Evolutionary conservation across 1,140 invertebrate species (phyloP).

Genomic region (Aleiodes sp.): DNA sequence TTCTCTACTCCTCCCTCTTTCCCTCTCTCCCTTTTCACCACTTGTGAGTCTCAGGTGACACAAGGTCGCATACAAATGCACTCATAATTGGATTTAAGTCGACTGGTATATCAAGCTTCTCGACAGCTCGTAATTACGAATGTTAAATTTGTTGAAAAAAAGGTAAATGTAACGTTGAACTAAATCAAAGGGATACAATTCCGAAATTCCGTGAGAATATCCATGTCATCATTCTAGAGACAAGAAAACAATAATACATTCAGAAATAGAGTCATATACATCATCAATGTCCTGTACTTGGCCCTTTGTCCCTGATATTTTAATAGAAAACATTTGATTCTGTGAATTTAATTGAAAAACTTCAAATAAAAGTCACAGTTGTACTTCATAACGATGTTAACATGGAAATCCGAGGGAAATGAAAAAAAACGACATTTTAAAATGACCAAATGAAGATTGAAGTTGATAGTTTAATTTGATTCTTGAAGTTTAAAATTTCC

Average conservation of each 20-base stretch:
- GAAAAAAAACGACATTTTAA: too few relatives aligned
- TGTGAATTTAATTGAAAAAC: neutral
- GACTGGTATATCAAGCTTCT: constrained; percentile 10
- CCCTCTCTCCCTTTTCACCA: neutral
- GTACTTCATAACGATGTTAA: too few relatives aligned
- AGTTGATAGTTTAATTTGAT: too few relatives aligned
- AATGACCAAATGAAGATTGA: too few relatives aligned
- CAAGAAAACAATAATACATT: constrained; percentile 8
- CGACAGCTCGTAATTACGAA: constrained; percentile 35
- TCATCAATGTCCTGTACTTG: neutral
- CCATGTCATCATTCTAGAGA: neutral
- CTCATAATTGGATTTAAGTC: constrained; percentile 26
- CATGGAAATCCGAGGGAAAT: too few relatives aligned
- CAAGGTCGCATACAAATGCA: neutral
- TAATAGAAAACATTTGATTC: too few relatives aligned
- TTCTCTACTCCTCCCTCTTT: too few relatives aligned
- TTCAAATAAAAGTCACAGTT: neutral
- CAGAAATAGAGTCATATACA: neutral
- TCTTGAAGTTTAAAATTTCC: too few relatives aligned
- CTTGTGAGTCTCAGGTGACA: neutral
- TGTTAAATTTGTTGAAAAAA: constrained; percentile 33
- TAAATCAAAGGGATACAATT: constrained; percentile 28
- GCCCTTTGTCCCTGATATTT: neutral
- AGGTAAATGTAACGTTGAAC: too few relatives aligned
- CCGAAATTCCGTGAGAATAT: constrained; percentile 6